Conservation (phyloP, 2,797 vertebrate genomes). For the Parauchenoglanis punctatus region DNA sequence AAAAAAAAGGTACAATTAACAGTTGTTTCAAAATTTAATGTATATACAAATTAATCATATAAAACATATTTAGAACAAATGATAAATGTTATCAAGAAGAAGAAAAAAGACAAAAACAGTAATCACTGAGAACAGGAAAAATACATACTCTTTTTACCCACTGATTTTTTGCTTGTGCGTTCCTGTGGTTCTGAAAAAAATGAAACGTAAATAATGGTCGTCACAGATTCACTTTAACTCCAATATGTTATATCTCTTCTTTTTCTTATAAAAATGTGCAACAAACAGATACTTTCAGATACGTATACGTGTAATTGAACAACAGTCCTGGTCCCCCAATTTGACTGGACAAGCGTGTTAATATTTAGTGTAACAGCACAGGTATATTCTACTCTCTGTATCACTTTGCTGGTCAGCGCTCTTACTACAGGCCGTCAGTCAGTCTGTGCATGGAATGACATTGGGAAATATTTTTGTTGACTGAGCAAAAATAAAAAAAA, state of each 20-base stretch:
- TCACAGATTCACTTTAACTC: background rate
- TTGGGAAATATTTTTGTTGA: background rate
- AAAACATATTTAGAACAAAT: background rate
- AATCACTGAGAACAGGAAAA: background rate
- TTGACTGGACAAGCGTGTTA: background rate
- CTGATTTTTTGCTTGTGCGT: constrained; percentile 62
- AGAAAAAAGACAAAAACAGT: background rate
- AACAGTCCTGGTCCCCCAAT: background rate
- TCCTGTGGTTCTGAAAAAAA: constrained; percentile 64
- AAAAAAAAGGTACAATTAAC: background rate
- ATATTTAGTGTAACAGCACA: background rate
- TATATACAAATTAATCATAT: background rate
- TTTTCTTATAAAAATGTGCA: background rate
- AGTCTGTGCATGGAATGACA: background rate
- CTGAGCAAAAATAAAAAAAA: background rate
- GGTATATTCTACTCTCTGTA: background rate
- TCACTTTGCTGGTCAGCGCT: background rate
- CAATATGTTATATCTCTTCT: background rate
- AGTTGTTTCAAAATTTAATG: background rate
- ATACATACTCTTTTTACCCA: constrained; percentile 74
- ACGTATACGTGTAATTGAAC: background rate
- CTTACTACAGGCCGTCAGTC: background rate
- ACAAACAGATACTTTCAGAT: background rate
- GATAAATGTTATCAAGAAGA: background rate
- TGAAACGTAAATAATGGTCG: background rate